phyloP scores from a whole-genome alignment of 2,113 vertebrate species.

The Butastur rufipennis region DNA sequence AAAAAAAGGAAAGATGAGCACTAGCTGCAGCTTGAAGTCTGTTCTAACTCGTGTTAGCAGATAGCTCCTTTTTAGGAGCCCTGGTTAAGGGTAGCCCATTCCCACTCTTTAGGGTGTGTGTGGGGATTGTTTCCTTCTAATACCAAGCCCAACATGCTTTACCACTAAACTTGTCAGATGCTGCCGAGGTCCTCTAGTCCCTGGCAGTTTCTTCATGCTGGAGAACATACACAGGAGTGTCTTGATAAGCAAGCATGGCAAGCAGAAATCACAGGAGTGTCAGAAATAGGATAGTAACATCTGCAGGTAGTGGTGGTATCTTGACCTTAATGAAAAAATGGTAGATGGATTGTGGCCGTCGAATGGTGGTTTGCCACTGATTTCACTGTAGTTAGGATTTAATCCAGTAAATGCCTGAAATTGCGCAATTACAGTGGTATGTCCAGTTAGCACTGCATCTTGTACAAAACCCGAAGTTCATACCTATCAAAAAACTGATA shows the following conservation, averaged over 20 bases:
- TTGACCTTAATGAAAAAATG: background rate
- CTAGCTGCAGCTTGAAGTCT: background rate
- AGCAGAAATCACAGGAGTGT: background rate
- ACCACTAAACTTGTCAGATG: background rate
- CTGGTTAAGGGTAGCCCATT: background rate
- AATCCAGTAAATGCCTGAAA: background rate
- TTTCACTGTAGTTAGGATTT: background rate
- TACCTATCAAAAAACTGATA: background rate
- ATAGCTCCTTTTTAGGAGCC: background rate
- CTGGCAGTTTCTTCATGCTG: background rate
- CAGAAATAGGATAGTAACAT: background rate
- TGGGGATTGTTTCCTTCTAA: background rate
- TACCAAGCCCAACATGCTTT: background rate
- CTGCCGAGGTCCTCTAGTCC: background rate
- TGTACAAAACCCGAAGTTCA: background rate
- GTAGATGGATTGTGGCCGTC: fast-evolving
- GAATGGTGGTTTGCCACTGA: background rate
- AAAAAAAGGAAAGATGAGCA: background rate
- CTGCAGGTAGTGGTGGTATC: background rate
- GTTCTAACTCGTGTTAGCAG: background rate
- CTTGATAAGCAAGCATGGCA: background rate
- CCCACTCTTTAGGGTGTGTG: background rate
- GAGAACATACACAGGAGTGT: background rate
- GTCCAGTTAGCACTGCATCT: background rate
- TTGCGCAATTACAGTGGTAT: background rate